These are phyloP conservation scores for Tetrax tetrax DNA, from an alignment of 2,113 vertebrate species.

Conservation along the genomic window DNA sequence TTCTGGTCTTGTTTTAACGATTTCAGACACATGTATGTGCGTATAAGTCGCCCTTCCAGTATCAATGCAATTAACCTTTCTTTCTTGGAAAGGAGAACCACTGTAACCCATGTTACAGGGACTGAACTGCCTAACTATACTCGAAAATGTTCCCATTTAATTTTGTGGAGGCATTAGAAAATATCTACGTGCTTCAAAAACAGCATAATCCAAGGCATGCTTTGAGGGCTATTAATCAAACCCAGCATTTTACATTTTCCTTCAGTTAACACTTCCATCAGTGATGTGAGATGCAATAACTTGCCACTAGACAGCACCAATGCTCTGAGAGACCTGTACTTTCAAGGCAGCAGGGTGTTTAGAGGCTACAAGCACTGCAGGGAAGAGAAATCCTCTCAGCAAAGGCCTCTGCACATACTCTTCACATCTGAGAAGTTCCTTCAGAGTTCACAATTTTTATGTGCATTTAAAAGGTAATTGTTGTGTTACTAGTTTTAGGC, in stretches of 20 bases:
- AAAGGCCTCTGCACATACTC: neutral
- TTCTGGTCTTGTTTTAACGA: neutral
- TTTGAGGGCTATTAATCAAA: neutral
- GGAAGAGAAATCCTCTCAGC: neutral
- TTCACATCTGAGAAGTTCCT: neutral
- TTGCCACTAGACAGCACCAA: slow-evolving; percentile 67
- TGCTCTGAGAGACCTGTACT: neutral
- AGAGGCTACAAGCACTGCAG: neutral
- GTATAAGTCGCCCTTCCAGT: neutral
- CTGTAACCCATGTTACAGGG: neutral
- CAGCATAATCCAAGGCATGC: neutral
- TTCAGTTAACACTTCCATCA: neutral
- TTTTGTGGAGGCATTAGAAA: neutral
- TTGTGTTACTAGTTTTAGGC: neutral
- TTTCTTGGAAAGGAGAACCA: neutral
- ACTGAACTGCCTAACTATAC: neutral
- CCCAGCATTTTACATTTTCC: neutral
- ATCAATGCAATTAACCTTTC: neutral
- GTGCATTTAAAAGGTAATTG: neutral
- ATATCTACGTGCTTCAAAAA: neutral
- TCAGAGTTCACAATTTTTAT: neutral
- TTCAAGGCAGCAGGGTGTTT: neutral
- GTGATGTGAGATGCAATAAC: neutral
- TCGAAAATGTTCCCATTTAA: neutral
- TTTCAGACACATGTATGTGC: neutral